Base-by-base conservation (phyloP, 2,797 vertebrate species). In the Hemibagrus guttatus region DNA sequence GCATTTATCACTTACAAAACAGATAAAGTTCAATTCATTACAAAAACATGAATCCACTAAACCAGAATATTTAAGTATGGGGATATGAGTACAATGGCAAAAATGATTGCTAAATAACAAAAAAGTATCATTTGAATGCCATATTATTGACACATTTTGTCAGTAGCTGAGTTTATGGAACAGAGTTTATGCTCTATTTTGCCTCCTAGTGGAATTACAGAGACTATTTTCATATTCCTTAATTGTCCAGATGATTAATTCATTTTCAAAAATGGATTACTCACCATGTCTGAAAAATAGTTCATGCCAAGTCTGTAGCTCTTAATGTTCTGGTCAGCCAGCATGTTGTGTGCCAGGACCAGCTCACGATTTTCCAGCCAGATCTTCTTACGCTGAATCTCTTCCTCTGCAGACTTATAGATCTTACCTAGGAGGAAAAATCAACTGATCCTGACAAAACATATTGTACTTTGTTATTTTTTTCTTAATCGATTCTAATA, bases 281-380 rank as follows among this genome's bases (percentile, higher is more conserved):
- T 71, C 91, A 96, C 96, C 95, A 96, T 90, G 87, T 96, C 96
- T 87, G 93, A 94, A 78, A 95, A 96, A 87, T 87, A 92, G 84
- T 89, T 96, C 95, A 96, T 95, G 86, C 93, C 95, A 11, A 96
- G 93, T 64, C 90, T 93, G 88, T 95, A 96, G 64, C 93, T 93
- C 91, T 95, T 95, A 81, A 96, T 92, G 58, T 95, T 95, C 88
- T 95, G 87, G 87, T 96, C 95, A 1, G 95, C 94, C 90, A 95
- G 63, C 71, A 95, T 94, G 91, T 96, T 96, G 93, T 96, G 95
- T 19, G 94, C 91, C 82, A 96, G 92, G 59, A 96, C 95, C 79
- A 91, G 63, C 84, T 89, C 95, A 58, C 94, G 94, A 91, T 96
- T 96, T 85, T 26, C 89, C 72, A 96, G 75, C 96, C 96, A 96